Conservation (phyloP, 2,888 invertebrate species). For the Amphiduros pacificus region DNA sequence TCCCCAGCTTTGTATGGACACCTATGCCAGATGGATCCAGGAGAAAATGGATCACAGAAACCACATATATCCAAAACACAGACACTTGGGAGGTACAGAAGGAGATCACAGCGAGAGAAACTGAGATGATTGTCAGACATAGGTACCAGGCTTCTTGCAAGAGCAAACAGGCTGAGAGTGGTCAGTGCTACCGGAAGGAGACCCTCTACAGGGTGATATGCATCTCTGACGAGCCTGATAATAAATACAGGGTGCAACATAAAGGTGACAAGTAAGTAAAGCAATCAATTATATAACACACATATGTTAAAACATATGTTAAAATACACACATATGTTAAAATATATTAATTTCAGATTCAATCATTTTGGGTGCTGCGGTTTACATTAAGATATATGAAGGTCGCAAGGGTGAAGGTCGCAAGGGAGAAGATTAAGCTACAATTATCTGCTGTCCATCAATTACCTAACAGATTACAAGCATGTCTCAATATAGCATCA, state of each 20-base stretch:
- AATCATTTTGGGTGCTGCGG: too few relatives aligned
- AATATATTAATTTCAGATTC: too few relatives aligned
- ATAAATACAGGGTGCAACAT: background rate
- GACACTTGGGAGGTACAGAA: conserved; percentile 28
- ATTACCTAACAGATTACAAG: too few relatives aligned
- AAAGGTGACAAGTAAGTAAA: background rate
- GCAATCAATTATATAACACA: background rate
- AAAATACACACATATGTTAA: too few relatives aligned
- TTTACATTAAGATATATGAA: too few relatives aligned
- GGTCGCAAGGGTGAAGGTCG: too few relatives aligned
- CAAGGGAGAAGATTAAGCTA: too few relatives aligned
- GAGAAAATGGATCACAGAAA: conserved; percentile 29
- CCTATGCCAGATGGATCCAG: conserved; percentile 11
- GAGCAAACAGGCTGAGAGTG: conserved; percentile 2
- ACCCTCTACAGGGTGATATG: background rate
- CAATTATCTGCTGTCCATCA: too few relatives aligned
- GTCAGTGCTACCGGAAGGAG: background rate
- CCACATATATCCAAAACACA: conserved; percentile 25
- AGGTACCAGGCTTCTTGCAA: conserved; percentile 17
- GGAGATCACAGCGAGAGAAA: conserved; percentile 20
- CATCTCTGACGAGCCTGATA: background rate
- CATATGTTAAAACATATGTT: too few relatives aligned
- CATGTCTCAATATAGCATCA: too few relatives aligned
- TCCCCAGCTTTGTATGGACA: conserved; percentile 27
- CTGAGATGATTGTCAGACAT: conserved; percentile 19